phyloP scores from a whole-genome alignment of 37 sponge, comb jelly and placozoan species.

The Bolinopsis microptera region DNA sequence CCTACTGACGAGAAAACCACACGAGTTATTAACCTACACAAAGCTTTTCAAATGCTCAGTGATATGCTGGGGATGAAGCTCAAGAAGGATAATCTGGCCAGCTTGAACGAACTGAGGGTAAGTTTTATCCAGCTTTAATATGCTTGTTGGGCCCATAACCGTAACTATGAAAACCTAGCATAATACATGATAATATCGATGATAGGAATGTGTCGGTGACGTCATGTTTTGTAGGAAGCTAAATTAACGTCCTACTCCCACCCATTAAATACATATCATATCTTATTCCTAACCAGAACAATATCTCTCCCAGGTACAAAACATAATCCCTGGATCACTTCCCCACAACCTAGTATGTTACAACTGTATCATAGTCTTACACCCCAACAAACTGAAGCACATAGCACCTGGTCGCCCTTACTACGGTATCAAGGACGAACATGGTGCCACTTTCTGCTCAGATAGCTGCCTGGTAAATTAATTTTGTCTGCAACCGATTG shows the following conservation, averaged over 20 bases:
- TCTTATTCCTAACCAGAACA: too few species aligned
- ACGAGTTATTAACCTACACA: slow-evolving; percentile 57
- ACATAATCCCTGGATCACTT: not conserved
- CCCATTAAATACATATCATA: too few species aligned
- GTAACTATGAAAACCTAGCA: too few species aligned
- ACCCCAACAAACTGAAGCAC: slow-evolving; percentile 42
- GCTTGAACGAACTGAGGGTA: slow-evolving; percentile 57
- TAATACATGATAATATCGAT: too few species aligned
- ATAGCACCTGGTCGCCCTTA: slow-evolving; percentile 9
- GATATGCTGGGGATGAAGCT: slow-evolving; percentile 61
- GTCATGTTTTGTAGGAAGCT: too few species aligned
- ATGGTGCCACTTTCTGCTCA: slow-evolving; percentile 51
- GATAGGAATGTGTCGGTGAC: too few species aligned
- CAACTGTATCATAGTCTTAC: slow-evolving; percentile 21
- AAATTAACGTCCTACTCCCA: too few species aligned
- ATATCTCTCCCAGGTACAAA: slow-evolving; percentile 46
- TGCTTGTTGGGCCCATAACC: not conserved
- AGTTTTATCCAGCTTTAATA: not conserved
- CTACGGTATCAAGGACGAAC: slow-evolving; percentile 59
- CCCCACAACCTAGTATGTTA: slow-evolving; percentile 45
- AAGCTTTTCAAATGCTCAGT: slow-evolving; percentile 63
- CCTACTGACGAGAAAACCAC: slow-evolving; percentile 57
- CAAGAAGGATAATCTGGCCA: slow-evolving; percentile 55
- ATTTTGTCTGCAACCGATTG: not conserved
- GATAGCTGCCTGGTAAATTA: slow-evolving; percentile 50